These are phyloP conservation scores for Prosopocoilus inquinatus DNA, from an alignment of 2,888 invertebrate genomes.

Conservation along the genomic window DNA sequence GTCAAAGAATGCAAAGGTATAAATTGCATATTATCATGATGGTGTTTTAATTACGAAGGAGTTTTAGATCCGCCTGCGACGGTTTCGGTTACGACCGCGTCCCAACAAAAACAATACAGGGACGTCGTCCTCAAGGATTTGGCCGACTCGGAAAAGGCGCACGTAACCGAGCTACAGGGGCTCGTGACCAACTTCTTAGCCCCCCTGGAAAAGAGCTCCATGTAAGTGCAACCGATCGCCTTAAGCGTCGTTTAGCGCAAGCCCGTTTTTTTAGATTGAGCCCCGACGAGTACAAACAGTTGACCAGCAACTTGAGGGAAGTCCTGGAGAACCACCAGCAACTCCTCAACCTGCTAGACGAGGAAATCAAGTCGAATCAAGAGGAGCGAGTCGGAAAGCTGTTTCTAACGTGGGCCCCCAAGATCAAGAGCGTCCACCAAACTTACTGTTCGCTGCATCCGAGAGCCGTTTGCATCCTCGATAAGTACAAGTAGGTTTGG, in stretches of 20 bases:
- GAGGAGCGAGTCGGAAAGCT: slow-evolving; percentile 89
- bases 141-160: slow-evolving; percentile 88
- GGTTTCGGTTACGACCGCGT: slow-evolving; percentile 53
- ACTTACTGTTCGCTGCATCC: slow-evolving; percentile 93
- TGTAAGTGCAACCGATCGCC: slow-evolving; percentile 63
- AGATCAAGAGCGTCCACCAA: slow-evolving; percentile 80
- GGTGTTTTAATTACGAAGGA: neutral
- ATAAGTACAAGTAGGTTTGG: slow-evolving; percentile 79
- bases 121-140: slow-evolving; percentile 86
- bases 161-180: slow-evolving; percentile 86
- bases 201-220: slow-evolving; percentile 81
- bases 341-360: slow-evolving; percentile 75
- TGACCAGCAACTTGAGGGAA: slow-evolving; percentile 87
- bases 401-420: slow-evolving; percentile 81
- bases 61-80: slow-evolving; percentile 13
- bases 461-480: slow-evolving; percentile 87
- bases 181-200: slow-evolving; percentile 81
- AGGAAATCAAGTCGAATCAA: slow-evolving; percentile 64
- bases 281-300: slow-evolving; percentile 80
- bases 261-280: slow-evolving; percentile 65
- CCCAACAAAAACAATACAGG: slow-evolving; percentile 72
- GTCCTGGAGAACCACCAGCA: slow-evolving; percentile 83
- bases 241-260: neutral
- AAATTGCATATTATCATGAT: neutral
- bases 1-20: slow-evolving; percentile 82